These are phyloP conservation scores for Dendrolimus houi DNA, from an alignment of 2,888 invertebrate genomes.

Conservation along the genomic window DNA sequence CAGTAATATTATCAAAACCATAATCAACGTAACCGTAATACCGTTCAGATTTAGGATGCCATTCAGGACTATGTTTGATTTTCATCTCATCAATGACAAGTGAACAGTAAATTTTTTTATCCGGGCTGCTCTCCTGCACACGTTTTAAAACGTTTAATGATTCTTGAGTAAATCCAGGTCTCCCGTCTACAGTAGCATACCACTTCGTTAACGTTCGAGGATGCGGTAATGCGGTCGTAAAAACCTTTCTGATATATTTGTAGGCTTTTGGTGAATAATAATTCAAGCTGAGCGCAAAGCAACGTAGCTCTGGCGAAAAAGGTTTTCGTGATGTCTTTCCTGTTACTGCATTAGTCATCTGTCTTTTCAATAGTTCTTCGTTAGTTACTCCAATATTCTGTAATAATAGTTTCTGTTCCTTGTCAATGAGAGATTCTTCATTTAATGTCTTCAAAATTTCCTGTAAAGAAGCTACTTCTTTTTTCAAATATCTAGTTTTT, in stretches of 20 bases:
- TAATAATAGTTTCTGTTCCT: too few relatives aligned
- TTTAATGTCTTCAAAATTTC: too few relatives aligned
- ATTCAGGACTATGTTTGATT: background rate
- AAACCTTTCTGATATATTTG: too few relatives aligned
- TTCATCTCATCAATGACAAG: background rate
- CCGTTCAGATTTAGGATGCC: background rate
- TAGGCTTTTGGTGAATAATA: too few relatives aligned
- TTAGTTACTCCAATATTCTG: too few relatives aligned
- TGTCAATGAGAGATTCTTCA: too few relatives aligned
- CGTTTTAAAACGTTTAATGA: background rate
- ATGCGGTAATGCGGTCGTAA: background rate
- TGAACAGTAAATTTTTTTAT: background rate
- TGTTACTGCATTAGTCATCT: too few relatives aligned
- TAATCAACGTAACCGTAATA: background rate
- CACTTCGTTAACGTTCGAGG: background rate
- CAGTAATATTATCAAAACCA: constrained; percentile 1
- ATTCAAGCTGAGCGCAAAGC: too few relatives aligned
- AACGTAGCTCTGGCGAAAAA: background rate
- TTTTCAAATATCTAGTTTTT: too few relatives aligned
- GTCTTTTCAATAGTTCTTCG: too few relatives aligned
- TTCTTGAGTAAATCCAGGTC: constrained; percentile 20
- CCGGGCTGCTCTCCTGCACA: background rate
- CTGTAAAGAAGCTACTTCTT: too few relatives aligned
- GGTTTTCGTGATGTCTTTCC: background rate
- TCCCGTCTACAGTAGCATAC: background rate